These are phyloP conservation scores for Caenorhabditis wallacei DNA, from an alignment of 2,888 invertebrate genomes.

Conservation along the genomic window DNA sequence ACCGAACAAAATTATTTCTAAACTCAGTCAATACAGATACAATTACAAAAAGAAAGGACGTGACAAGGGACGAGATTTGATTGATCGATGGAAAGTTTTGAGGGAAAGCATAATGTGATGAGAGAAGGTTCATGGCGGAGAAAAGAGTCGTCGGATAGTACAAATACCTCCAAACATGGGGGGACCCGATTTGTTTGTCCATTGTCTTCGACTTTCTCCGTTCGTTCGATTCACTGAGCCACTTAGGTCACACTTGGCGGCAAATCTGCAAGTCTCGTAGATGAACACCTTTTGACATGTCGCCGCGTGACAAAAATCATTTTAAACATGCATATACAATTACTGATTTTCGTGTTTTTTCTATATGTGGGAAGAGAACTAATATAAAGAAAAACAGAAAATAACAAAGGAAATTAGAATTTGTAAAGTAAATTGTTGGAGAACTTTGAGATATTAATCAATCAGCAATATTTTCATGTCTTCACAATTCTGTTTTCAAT, in stretches of 20 bases:
- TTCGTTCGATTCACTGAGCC: conserved; percentile 49
- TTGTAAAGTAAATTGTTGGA: too few species aligned
- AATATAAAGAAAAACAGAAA: too few species aligned
- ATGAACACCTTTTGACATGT: conserved; percentile 23
- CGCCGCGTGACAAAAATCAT: conserved; percentile 14
- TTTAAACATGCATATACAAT: background rate
- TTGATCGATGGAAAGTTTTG: conserved; percentile 2
- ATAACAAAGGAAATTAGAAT: too few species aligned
- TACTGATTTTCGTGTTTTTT: background rate
- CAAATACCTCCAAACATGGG: conserved; percentile 62
- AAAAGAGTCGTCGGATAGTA: conserved; percentile 43
- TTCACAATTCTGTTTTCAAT: too few species aligned
- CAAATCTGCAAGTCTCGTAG: conserved; percentile 60
- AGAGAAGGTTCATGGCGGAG: conserved; percentile 29
- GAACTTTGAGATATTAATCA: too few species aligned
- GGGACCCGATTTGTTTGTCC: conserved; percentile 52
- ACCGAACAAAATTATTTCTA: too few species aligned
- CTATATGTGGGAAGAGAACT: too few species aligned
- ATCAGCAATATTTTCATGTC: too few species aligned
- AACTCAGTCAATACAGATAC: too few species aligned
- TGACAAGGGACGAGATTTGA: too few species aligned
- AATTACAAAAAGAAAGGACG: too few species aligned
- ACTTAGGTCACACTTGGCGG: conserved; percentile 64
- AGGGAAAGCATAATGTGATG: conserved; percentile 47
- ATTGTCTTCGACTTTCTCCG: conserved; percentile 53